phyloP scores from a whole-genome alignment of 2,113 vertebrate genomes.

The Solenodon paradoxus region DNA sequence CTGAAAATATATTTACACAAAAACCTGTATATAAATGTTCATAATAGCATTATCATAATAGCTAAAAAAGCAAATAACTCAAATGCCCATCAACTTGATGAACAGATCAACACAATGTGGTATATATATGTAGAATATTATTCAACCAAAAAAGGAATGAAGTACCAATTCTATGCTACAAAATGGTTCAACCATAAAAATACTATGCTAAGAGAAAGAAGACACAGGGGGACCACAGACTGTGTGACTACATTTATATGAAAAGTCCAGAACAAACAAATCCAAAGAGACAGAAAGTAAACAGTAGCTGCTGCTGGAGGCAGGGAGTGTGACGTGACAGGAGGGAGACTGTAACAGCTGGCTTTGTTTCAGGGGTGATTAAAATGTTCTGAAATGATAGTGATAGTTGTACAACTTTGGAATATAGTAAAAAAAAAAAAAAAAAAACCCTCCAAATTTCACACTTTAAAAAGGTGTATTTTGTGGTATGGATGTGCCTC shows the following conservation, averaged over 20 bases:
- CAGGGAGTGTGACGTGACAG: background rate
- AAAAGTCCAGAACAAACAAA: background rate
- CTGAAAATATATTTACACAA: background rate
- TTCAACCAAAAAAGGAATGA: background rate
- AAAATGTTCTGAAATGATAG: background rate
- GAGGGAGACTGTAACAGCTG: background rate
- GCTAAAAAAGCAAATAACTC: background rate
- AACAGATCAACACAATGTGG: background rate
- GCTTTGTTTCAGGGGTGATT: background rate
- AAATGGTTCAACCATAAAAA: background rate
- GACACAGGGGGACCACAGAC: background rate
- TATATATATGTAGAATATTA: background rate
- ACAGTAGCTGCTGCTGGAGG: background rate
- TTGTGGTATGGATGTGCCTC: background rate
- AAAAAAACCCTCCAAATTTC: too few relatives aligned
- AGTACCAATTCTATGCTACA: background rate
- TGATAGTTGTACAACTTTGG: background rate
- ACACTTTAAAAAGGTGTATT: background rate
- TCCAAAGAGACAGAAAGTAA: background rate
- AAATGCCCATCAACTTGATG: background rate
- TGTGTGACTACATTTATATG: background rate
- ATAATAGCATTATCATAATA: background rate
- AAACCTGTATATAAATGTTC: background rate
- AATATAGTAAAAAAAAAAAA: background rate
- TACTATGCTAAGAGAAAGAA: background rate